phyloP scores from a whole-genome alignment of 1,140 invertebrate genomes.

The Stenopsyche tienmushanensis region DNA sequence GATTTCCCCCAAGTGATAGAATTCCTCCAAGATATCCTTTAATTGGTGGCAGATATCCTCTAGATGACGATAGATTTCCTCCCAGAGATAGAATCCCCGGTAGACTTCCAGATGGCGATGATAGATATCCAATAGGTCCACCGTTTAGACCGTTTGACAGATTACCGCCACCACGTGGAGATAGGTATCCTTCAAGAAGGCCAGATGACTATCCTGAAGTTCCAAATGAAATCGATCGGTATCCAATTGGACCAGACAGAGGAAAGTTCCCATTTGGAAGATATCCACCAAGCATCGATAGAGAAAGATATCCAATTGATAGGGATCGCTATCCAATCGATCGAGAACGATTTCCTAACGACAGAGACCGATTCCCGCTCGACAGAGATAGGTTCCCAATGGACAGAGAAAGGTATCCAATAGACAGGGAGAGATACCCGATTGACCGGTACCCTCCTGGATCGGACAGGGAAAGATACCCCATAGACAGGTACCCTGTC shows the following conservation, averaged over 20 bases:
- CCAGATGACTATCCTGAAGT: constrained; percentile 49
- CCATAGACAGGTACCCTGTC: constrained; percentile 47
- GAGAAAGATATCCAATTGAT: constrained; percentile 44
- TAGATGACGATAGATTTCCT: constrained; percentile 45
- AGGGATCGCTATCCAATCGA: constrained; percentile 41
- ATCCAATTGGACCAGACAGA: constrained; percentile 46
- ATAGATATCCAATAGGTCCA: constrained; percentile 45
- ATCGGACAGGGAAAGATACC: constrained; percentile 52
- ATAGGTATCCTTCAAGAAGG: constrained; percentile 43
- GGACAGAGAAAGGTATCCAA: constrained; percentile 35
- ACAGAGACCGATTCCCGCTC: constrained; percentile 44
- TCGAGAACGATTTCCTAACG: constrained; percentile 26
- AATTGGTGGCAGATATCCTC: constrained; percentile 44
- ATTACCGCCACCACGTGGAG: constrained; percentile 44
- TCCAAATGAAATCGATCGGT: constrained; percentile 51
- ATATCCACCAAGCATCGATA: constrained; percentile 29
- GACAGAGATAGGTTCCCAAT: constrained; percentile 45
- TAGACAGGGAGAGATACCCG: constrained; percentile 42
- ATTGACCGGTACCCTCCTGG: constrained; percentile 49
- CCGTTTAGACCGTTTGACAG: constrained; percentile 47
- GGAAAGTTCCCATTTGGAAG: constrained; percentile 51
- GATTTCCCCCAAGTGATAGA: constrained; percentile 48
- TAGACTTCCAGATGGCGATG: constrained; percentile 45
- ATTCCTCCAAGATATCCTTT: constrained; percentile 49
- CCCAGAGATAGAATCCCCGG: constrained; percentile 50